phyloP scores from a whole-genome alignment of 2,888 invertebrate species.

The Rhopalosiphum nymphaeae region DNA sequence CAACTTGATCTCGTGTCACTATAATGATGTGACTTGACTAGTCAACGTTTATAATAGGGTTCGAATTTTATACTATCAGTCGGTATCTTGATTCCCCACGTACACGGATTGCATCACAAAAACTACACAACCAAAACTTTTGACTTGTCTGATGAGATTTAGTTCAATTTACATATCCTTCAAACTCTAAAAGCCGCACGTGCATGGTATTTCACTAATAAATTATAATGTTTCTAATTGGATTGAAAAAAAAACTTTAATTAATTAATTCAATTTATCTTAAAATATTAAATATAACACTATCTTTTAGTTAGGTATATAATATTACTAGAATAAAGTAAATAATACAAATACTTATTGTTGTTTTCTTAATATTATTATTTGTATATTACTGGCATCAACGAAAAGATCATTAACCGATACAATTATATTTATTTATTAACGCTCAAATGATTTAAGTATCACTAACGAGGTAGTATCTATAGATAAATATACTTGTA shows the following conservation, averaged over 20 bases:
- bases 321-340: background rate
- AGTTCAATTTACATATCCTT: background rate
- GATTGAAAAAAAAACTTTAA: background rate
- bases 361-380: background rate
- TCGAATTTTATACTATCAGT: background rate
- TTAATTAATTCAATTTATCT: background rate
- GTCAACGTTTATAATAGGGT: background rate
- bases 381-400: background rate
- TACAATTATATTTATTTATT: background rate
- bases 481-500: too few species aligned
- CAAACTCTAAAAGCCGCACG: background rate
- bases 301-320: background rate
- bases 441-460: too few species aligned
- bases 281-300: background rate
- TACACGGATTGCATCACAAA: background rate
- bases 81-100: background rate
- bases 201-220: background rate
- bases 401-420: background rate
- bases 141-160: background rate
- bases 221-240: background rate
- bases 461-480: too few species aligned
- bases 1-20: background rate
- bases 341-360: background rate
- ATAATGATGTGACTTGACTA: background rate
- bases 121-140: background rate